Evolutionary conservation across 2,797 vertebrate genomes (phyloP).

Genomic region (Vipera latastei): DNA sequence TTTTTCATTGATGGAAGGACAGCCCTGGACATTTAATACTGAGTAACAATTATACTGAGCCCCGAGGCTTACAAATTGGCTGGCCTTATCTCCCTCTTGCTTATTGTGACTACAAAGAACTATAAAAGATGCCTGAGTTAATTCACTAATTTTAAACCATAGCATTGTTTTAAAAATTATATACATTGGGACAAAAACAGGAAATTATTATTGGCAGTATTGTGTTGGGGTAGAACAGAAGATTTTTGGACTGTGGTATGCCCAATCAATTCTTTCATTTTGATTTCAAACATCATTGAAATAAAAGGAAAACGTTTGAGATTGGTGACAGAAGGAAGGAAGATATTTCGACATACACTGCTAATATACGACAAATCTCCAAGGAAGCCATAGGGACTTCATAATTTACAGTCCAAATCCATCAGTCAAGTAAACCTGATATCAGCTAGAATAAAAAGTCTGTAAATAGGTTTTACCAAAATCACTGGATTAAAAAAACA

Average conservation of each 20-base stretch:
- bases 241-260: conserved; percentile 8
- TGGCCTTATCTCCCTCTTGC: conserved; percentile 41
- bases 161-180: conserved; percentile 62
- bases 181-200: conserved; percentile 35
- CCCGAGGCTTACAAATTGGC: neutral
- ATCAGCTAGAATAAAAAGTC: neutral
- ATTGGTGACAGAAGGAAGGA: neutral
- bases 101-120: conserved; percentile 34
- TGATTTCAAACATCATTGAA: conserved; percentile 37
- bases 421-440: neutral
- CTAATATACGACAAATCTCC: conserved; percentile 41
- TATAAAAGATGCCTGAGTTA: conserved; percentile 33
- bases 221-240: neutral
- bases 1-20: neutral
- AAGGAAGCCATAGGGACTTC: neutral
- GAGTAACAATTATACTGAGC: neutral
- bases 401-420: neutral
- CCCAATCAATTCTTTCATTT: conserved; percentile 42
- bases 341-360: conserved; percentile 30
- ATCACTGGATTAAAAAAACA: neutral
- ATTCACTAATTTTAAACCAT: conserved; percentile 58
- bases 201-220: neutral
- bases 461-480: neutral
- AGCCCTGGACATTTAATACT: neutral
- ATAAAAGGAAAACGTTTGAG: conserved; percentile 38